Evolutionary conservation across 2,888 invertebrate species (phyloP).

Genomic region (Phanerotoma sp.): DNA sequence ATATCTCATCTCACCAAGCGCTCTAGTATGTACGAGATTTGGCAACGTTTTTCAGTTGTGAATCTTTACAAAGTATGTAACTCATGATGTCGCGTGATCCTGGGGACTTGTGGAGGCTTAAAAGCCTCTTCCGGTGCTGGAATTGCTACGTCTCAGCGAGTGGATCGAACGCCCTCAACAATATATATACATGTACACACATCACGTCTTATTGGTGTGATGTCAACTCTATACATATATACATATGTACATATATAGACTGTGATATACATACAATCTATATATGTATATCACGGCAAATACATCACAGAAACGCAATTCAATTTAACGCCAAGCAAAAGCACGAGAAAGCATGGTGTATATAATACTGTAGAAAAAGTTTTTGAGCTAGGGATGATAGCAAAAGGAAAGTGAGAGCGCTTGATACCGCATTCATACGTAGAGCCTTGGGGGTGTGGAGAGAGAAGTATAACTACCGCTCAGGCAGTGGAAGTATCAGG

Average conservation of each 20-base stretch:
- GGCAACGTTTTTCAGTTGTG: constrained; percentile 5
- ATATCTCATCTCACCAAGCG: constrained; percentile 12
- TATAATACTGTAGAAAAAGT: constrained; percentile 15
- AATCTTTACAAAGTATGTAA: neutral
- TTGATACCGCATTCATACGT: constrained; percentile 51
- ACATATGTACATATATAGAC: neutral
- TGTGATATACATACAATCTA: too few species aligned
- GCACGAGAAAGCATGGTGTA: neutral
- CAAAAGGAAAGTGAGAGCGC: constrained; percentile 51
- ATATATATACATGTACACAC: neutral
- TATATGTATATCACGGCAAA: too few species aligned
- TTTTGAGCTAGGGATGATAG: constrained; percentile 16
- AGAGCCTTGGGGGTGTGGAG: constrained; percentile 33
- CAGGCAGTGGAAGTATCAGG: constrained; percentile 37
- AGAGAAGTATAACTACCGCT: constrained; percentile 22
- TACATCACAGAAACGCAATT: neutral
- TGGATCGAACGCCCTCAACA: constrained; percentile 15
- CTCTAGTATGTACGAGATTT: constrained; percentile 6
- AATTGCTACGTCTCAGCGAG: constrained; percentile 12
- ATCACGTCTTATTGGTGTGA: too few species aligned
- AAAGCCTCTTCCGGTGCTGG: constrained; percentile 17
- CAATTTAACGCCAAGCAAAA: constrained; percentile 1
- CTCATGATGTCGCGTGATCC: constrained; percentile 15
- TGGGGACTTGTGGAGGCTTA: constrained; percentile 14
- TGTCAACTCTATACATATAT: neutral